These are phyloP conservation scores for Platyrinchus mystaceus DNA, from an alignment of 2,797 vertebrate genomes.

Conservation along the genomic window DNA sequence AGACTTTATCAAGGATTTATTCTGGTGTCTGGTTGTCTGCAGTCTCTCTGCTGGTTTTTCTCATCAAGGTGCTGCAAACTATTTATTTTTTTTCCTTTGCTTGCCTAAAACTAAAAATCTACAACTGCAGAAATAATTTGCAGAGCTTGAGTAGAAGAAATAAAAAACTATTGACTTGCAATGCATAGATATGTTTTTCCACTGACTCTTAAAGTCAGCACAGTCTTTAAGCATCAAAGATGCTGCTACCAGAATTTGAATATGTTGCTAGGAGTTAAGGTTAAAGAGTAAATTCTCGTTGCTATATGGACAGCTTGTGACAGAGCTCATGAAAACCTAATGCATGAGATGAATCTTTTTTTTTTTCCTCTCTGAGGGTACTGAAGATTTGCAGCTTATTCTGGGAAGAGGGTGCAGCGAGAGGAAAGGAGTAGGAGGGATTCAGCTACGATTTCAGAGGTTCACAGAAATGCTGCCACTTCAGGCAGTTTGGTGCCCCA, in stretches of 20 bases:
- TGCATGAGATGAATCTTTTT: neutral
- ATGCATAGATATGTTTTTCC: neutral
- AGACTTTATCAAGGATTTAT: neutral
- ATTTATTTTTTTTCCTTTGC: neutral
- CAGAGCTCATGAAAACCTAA: neutral
- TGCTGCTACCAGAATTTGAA: neutral
- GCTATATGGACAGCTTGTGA: conserved; percentile 16
- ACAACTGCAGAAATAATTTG: neutral
- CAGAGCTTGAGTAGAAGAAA: neutral
- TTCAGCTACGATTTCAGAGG: neutral
- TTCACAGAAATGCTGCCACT: neutral
- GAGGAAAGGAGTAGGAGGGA: neutral
- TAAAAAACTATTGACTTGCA: neutral
- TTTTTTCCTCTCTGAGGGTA: neutral
- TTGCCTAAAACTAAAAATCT: neutral
- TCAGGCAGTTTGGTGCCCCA: neutral
- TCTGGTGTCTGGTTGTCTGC: neutral
- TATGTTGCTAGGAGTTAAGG: conserved; percentile 18
- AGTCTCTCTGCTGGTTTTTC: neutral
- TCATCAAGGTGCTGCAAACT: neutral
- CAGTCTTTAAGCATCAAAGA: neutral
- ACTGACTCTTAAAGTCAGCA: neutral
- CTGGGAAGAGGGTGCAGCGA: neutral
- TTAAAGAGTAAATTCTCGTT: neutral
- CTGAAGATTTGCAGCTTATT: neutral